Conservation (phyloP, 2,113 vertebrate species). For the Alligator mississippiensis region DNA sequence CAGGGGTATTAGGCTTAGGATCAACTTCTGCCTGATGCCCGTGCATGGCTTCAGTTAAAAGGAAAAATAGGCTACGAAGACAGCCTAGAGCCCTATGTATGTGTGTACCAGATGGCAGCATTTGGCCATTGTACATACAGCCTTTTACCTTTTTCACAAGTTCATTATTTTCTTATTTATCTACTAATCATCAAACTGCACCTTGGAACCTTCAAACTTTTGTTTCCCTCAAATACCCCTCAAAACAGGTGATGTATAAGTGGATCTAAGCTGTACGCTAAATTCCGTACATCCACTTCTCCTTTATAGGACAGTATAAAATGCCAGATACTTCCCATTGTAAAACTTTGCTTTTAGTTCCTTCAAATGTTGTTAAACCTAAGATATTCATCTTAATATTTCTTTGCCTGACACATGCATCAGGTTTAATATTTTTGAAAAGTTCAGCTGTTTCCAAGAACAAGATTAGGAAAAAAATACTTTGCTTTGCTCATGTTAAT, state of each 20-base stretch:
- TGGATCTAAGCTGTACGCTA: not conserved
- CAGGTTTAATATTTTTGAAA: not conserved
- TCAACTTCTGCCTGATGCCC: constrained; percentile 5
- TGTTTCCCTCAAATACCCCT: not conserved
- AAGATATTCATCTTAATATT: not conserved
- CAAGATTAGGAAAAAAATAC: not conserved
- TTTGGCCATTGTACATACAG: not conserved
- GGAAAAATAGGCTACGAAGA: not conserved
- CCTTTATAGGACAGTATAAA: not conserved
- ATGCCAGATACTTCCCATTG: not conserved
- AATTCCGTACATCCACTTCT: not conserved
- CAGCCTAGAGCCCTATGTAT: not conserved
- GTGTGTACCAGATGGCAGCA: not conserved
- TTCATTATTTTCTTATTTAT: not conserved
- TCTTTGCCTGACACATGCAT: not conserved
- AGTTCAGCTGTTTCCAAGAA: not conserved
- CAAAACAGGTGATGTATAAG: not conserved
- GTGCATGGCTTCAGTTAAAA: not conserved
- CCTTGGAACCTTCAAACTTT: not conserved
- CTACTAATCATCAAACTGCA: not conserved
- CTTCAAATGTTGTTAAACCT: not conserved
- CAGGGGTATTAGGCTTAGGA: not conserved
- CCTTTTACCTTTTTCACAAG: not conserved
- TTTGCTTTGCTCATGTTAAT: not conserved
- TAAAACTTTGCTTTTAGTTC: not conserved